Percentiles rank a stretch among this genome's conserved stretches.
phyloP scores from a whole-genome alignment of 2,888 invertebrate genomes.

The Thelaira solivaga region DNA sequence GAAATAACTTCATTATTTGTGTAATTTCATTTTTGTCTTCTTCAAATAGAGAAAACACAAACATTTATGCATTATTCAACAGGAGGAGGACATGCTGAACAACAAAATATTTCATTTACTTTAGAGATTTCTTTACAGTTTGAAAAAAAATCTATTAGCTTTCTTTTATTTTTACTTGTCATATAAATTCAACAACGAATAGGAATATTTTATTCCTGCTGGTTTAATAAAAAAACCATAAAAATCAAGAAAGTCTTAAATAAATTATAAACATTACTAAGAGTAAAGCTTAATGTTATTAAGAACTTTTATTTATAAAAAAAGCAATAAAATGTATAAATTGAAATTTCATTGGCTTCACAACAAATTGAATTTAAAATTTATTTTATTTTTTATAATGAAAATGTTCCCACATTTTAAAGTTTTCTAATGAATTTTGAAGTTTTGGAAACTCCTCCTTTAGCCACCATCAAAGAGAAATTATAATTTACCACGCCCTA shows the following conservation, averaged over 20 bases:
- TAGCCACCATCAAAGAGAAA: constrained; percentile 35
- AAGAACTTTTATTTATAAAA: constrained; percentile 45
- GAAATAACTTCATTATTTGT: constrained; percentile 43
- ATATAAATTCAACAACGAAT: neutral
- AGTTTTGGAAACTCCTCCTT: constrained; percentile 43
- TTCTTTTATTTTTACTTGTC: neutral
- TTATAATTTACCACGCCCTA: constrained; percentile 11
- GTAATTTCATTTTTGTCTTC: constrained; percentile 49
- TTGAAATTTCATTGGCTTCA: constrained; percentile 70
- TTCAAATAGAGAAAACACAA: neutral
- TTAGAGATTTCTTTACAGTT: constrained; percentile 23
- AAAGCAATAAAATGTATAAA: constrained; percentile 6
- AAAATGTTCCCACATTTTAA: constrained; percentile 33
- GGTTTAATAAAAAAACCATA: neutral
- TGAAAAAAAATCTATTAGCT: constrained; percentile 9
- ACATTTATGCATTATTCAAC: constrained; percentile 36
- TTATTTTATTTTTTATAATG: constrained; percentile 8
- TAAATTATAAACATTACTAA: constrained; percentile 73
- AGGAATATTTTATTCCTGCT: neutral
- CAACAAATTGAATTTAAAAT: neutral
- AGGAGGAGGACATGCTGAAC: neutral
- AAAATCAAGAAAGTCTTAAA: constrained; percentile 66
- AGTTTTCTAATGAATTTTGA: constrained; percentile 45
- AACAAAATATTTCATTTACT: constrained; percentile 33
- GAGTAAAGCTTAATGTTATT: constrained; percentile 62